These are phyloP conservation scores for Corvus hawaiiensis DNA, from an alignment of 2,113 vertebrate species.

Conservation along the genomic window DNA sequence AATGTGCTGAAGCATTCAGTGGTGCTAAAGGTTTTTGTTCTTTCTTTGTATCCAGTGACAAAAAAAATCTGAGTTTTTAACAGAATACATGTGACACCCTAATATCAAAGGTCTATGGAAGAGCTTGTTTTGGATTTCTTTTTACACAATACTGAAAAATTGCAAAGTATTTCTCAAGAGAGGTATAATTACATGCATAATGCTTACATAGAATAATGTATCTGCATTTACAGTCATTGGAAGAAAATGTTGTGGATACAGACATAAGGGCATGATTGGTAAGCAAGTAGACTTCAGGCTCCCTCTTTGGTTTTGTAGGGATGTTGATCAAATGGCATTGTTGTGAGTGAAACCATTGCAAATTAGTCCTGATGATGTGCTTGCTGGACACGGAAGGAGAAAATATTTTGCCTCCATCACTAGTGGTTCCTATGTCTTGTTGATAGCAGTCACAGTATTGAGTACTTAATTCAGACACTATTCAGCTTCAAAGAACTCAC, in stretches of 20 bases:
- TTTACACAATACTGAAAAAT: neutral
- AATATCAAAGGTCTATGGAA: neutral
- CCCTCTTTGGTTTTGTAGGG: neutral
- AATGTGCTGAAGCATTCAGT: neutral
- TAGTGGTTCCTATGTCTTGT: neutral
- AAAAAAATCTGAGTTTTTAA: neutral
- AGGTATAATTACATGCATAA: neutral
- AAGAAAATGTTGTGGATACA: neutral
- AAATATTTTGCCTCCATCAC: neutral
- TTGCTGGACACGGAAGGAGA: neutral
- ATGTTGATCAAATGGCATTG: neutral
- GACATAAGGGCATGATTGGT: neutral
- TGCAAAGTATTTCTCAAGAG: neutral
- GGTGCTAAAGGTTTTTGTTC: neutral
- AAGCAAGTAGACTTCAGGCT: neutral
- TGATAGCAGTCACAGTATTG: neutral
- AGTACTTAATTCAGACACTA: neutral
- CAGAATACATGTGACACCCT: rapidly evolving
- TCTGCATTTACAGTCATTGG: neutral
- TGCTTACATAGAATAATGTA: neutral
- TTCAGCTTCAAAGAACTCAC: neutral
- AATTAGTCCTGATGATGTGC: neutral
- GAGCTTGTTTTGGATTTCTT: neutral
- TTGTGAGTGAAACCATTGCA: neutral
- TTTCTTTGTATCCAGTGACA: neutral